phyloP scores from a whole-genome alignment of 2,888 invertebrate genomes.

The Cephus rjabovi region DNA sequence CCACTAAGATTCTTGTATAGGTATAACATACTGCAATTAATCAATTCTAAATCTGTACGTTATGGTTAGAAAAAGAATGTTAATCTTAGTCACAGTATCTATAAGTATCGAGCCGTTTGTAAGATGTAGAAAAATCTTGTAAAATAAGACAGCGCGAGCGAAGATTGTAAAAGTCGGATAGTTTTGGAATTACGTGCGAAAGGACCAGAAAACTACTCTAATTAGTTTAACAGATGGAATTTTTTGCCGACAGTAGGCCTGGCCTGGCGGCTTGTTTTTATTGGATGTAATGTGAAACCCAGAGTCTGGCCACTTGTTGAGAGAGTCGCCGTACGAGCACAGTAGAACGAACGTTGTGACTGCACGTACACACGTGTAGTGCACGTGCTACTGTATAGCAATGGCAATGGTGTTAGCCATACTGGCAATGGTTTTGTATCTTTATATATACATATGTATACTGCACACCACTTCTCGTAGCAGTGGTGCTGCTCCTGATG shows the following conservation, averaged over 20 bases:
- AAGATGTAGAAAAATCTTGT: neutral
- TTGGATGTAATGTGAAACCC: constrained; percentile 49
- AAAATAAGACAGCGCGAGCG: neutral
- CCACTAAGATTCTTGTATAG: neutral
- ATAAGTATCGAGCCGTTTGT: neutral
- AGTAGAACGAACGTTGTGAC: constrained; percentile 3
- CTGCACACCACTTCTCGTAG: neutral
- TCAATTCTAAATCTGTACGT: neutral
- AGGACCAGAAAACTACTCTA: constrained; percentile 23
- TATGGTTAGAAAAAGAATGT: neutral
- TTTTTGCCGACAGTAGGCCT: constrained; percentile 28
- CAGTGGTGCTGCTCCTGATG: neutral
- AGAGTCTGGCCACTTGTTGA: constrained; percentile 37
- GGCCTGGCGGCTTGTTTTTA: constrained; percentile 41
- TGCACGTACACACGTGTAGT: constrained; percentile 33
- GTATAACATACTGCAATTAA: neutral
- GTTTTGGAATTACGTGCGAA: constrained; percentile 2
- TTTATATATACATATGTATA: neutral
- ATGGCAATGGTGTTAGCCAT: neutral
- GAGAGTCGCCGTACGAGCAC: constrained; percentile 28
- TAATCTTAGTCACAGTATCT: neutral
- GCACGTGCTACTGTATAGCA: constrained; percentile 28
- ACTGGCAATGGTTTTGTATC: neutral
- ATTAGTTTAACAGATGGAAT: constrained; percentile 49
- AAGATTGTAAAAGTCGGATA: neutral